Percentiles rank a stretch among this genome's conserved stretches.
Conservation (phyloP, 2,797 vertebrate species). For the Chaunax sp. region DNA sequence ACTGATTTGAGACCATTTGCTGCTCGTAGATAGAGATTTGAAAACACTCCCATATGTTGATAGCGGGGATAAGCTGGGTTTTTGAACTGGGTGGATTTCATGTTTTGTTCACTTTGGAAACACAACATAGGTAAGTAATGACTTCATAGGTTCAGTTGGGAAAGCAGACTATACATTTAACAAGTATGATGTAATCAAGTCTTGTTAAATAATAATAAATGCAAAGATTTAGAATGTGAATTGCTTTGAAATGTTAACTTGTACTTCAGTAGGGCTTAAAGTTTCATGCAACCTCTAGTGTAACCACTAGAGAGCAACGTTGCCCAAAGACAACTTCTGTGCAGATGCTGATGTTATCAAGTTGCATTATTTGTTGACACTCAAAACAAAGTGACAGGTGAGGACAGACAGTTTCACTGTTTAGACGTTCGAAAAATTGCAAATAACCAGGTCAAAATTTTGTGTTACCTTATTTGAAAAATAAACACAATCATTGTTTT, state of each 20-base stretch:
- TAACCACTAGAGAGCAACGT: slow-evolving; percentile 72
- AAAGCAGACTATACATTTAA: slow-evolving; percentile 24
- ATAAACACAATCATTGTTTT: slow-evolving; percentile 46
- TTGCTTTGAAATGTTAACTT: not conserved
- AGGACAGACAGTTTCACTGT: slow-evolving; percentile 37
- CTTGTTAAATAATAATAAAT: slow-evolving; percentile 19
- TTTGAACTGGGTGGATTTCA: slow-evolving; percentile 56
- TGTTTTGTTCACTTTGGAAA: slow-evolving; percentile 62
- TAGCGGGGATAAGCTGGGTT: slow-evolving; percentile 73
- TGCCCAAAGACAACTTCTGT: slow-evolving; percentile 38
- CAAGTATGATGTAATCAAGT: slow-evolving; percentile 28
- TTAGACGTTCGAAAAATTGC: slow-evolving; percentile 37
- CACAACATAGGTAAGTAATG: slow-evolving; percentile 29
- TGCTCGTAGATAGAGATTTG: slow-evolving; percentile 78
- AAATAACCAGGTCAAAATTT: slow-evolving; percentile 41
- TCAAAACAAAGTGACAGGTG: slow-evolving; percentile 43
- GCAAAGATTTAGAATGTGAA: slow-evolving; percentile 5
- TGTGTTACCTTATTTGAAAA: slow-evolving; percentile 30
- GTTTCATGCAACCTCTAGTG: slow-evolving; percentile 7
- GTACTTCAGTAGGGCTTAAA: no score
- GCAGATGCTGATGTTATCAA: not conserved
- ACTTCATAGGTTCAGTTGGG: slow-evolving; percentile 18
- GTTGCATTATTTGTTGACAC: slow-evolving; percentile 38
- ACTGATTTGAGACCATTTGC: slow-evolving; percentile 85
- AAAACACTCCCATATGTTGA: slow-evolving; percentile 84